A percentile compares a stretch with the other conserved stretches of the same genome.
Conservation (phyloP, 2,113 vertebrate genomes). For the Calypte anna region DNA sequence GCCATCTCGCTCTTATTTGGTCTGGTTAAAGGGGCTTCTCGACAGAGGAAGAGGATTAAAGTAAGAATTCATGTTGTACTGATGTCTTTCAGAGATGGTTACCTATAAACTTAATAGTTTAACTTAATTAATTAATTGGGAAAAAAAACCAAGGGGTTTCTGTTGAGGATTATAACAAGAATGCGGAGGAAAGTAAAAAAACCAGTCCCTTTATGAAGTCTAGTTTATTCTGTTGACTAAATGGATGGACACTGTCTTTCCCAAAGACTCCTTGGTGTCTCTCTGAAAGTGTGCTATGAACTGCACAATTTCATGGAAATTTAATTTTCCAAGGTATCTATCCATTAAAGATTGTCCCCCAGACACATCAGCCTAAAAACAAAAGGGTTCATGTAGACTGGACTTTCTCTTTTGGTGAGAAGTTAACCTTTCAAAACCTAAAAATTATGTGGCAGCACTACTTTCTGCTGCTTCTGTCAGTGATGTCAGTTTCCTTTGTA, state of each 20-base stretch:
- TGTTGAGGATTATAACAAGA: background rate
- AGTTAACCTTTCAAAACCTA: background rate
- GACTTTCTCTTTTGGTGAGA: background rate
- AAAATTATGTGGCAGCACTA: background rate
- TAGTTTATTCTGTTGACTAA: background rate
- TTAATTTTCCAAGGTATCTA: background rate
- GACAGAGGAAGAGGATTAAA: background rate
- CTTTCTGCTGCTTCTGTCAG: background rate
- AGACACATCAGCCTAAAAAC: background rate
- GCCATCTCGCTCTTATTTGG: conserved; percentile 46
- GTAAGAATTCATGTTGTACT: conserved; percentile 16
- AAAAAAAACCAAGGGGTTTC: background rate
- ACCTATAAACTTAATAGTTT: background rate
- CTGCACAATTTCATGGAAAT: background rate
- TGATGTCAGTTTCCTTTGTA: background rate
- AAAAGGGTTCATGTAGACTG: background rate
- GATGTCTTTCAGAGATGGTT: background rate
- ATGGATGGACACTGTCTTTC: background rate
- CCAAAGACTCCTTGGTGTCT: background rate
- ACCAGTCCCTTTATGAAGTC: background rate
- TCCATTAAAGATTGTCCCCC: background rate
- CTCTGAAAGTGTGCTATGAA: background rate
- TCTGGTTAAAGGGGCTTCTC: conserved; percentile 25
- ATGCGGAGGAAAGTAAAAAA: background rate
- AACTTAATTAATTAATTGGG: background rate